Evolutionary conservation across 2,888 invertebrate genomes (phyloP).

Genomic region (Brachypterus glaber): DNA sequence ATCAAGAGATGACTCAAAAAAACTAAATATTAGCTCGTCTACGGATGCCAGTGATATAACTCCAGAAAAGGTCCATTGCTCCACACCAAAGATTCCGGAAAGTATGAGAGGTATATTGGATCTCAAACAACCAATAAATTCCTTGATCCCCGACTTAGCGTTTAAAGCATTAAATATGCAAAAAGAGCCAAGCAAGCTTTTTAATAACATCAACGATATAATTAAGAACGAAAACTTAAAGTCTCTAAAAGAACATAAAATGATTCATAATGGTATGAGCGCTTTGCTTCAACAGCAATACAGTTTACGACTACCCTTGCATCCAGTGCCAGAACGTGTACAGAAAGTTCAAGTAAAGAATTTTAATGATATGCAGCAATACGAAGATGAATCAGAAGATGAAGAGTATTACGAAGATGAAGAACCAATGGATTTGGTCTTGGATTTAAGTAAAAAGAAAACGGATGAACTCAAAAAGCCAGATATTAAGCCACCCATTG

Average conservation of each 20-base stretch:
- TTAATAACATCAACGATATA: constrained; percentile 26
- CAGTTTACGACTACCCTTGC: constrained; percentile 21
- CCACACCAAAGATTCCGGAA: constrained; percentile 31
- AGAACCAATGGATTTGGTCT: constrained; percentile 44
- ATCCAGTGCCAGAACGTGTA: not conserved
- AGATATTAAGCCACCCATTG: constrained; percentile 21
- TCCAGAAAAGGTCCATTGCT: constrained; percentile 31
- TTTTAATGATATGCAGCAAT: constrained; percentile 29
- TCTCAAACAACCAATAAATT: constrained; percentile 17
- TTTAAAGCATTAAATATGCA: constrained; percentile 23
- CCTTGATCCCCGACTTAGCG: constrained; percentile 23
- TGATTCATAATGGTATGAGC: constrained; percentile 22
- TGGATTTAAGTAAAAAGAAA: constrained; percentile 75
- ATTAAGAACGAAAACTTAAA: constrained; percentile 28
- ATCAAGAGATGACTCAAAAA: constrained; percentile 48
- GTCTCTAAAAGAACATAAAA: constrained; percentile 26
- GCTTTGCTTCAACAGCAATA: constrained; percentile 25
- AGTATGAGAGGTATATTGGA: constrained; percentile 16
- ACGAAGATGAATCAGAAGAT: constrained; percentile 22
- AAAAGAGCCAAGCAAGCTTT: constrained; percentile 23
- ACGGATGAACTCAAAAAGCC: constrained; percentile 27
- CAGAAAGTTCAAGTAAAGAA: constrained; percentile 44
- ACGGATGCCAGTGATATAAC: constrained; percentile 17
- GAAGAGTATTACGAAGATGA: too few relatives aligned
- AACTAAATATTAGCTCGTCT: constrained; percentile 15